phyloP scores from a whole-genome alignment of 2,113 vertebrate species.

The Hepsetus odoe region DNA sequence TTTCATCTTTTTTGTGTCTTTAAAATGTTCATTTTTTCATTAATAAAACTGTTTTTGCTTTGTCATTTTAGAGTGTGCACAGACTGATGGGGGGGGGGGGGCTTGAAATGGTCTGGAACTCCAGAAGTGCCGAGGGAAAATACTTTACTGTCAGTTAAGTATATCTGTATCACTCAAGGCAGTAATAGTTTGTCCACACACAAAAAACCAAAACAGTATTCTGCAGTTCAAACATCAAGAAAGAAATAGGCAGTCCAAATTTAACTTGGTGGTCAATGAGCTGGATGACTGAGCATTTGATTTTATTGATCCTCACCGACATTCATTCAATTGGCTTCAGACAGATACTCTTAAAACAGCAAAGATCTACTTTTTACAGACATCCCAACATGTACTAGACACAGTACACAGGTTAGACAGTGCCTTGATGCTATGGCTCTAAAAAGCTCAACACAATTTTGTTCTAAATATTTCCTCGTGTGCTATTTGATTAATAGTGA shows the following conservation, averaged over 20 bases:
- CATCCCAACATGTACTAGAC: too few relatives aligned
- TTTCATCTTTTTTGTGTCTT: too few relatives aligned
- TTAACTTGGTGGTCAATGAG: neutral
- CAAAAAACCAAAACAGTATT: neutral
- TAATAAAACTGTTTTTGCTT: too few relatives aligned
- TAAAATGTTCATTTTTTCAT: too few relatives aligned
- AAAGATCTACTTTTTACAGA: too few relatives aligned
- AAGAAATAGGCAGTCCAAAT: too few relatives aligned
- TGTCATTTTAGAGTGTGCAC: too few relatives aligned
- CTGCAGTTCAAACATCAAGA: neutral
- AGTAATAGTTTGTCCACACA: neutral
- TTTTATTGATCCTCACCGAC: neutral
- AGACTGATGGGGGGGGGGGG: too few relatives aligned
- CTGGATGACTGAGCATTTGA: neutral
- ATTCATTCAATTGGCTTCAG: neutral
- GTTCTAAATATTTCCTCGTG: neutral
- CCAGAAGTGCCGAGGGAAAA: too few relatives aligned
- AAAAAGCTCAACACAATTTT: neutral
- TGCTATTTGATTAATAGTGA: neutral
- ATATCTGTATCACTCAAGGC: neutral
- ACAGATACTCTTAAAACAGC: neutral
- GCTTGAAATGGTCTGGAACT: too few relatives aligned
- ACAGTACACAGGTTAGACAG: neutral
- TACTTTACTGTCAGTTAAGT: neutral
- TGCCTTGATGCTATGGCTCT: too few relatives aligned